These are phyloP conservation scores for Steinernema feltiae DNA, from an alignment of 1,140 invertebrate genomes.

Conservation along the genomic window DNA sequence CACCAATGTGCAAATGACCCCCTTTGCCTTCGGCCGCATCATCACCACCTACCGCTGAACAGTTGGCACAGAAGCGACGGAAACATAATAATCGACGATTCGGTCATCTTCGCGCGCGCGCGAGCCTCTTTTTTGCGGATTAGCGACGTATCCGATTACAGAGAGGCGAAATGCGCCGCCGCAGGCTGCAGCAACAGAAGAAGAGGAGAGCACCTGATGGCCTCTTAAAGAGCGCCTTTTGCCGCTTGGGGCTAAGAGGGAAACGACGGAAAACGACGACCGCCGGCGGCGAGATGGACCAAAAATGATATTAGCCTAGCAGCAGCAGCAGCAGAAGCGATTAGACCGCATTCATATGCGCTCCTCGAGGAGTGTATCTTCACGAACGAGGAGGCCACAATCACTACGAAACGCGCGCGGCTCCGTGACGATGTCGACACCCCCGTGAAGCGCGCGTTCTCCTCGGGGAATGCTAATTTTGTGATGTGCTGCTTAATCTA, in stretches of 20 bases:
- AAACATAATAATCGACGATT: constrained; percentile 45
- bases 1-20: too few species aligned
- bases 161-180: neutral
- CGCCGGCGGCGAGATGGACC: neutral
- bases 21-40: too few species aligned
- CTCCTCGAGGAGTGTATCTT: neutral
- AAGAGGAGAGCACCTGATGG: neutral
- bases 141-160: neutral
- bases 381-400: neutral
- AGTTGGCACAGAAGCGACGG: constrained; percentile 51
- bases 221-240: neutral
- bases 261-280: neutral
- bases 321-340: too few species aligned
- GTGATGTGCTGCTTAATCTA: neutral
- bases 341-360: constrained; percentile 10
- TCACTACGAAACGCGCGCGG: neutral
- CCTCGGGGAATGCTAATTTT: constrained; percentile 1
- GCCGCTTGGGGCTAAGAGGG: too few species aligned
- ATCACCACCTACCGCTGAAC: constrained; percentile 40
- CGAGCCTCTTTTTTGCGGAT: neutral
- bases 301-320: constrained; percentile 11
- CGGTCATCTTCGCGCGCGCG: constrained; percentile 14
- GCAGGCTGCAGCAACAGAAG: neutral
- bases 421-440: constrained; percentile 2
- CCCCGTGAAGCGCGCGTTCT: neutral